A percentile compares a stretch with the other conserved stretches of the same genome.
phyloP scores from a whole-genome alignment of 2,113 vertebrate species.

The Fukomys damarensis region DNA sequence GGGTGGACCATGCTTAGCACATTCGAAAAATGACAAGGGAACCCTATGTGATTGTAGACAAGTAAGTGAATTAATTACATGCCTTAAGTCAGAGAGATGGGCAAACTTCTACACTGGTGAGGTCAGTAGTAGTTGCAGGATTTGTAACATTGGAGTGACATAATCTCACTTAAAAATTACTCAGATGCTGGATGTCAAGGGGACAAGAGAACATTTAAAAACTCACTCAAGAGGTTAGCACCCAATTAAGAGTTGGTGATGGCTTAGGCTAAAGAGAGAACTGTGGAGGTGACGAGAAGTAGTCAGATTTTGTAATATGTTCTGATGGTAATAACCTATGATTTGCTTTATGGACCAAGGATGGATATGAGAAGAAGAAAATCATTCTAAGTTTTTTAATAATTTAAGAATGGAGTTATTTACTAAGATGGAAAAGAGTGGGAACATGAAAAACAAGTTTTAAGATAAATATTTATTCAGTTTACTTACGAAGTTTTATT shows the following conservation, averaged over 20 bases:
- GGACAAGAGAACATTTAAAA: not conserved
- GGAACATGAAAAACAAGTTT: not conserved
- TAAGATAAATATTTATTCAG: not conserved
- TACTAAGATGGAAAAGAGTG: conserved; percentile 22
- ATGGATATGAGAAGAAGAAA: not conserved
- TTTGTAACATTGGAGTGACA: not conserved
- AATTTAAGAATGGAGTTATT: conserved; percentile 22
- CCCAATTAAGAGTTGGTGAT: not conserved
- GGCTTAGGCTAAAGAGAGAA: not conserved
- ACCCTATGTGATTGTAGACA: not conserved
- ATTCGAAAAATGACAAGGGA: not conserved
- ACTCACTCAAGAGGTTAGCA: not conserved
- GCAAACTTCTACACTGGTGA: not conserved
- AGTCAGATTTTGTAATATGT: not conserved
- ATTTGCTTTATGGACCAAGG: not conserved
- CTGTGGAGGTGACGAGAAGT: not conserved
- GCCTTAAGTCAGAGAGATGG: not conserved
- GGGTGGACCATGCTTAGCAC: not conserved
- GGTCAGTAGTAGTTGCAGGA: not conserved
- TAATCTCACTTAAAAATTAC: not conserved
- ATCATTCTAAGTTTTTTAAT: not conserved
- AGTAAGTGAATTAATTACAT: not conserved
- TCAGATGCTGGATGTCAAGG: not conserved
- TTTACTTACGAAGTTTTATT: not conserved
- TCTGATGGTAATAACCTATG: not conserved